Conservation (phyloP, 2,888 invertebrate species). For the Cheilosia vernalis region DNA sequence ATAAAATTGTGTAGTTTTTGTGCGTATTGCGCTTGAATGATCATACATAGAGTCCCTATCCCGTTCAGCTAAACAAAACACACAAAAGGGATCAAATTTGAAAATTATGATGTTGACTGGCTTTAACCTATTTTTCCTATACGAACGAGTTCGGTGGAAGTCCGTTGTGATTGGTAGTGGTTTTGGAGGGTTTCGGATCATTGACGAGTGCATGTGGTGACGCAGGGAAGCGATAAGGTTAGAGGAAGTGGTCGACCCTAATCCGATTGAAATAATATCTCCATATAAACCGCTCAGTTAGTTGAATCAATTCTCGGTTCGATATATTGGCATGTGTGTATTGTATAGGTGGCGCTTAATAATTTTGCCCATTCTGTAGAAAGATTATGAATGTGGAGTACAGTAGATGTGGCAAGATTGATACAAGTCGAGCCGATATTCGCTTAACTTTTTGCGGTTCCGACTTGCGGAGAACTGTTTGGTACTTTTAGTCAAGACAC, state of each 20-base stretch:
- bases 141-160: not conserved
- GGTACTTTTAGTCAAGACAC: no score
- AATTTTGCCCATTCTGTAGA: not conserved
- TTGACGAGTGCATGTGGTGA: slow-evolving; percentile 11
- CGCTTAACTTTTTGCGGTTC: no score
- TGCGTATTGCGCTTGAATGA: slow-evolving; percentile 3
- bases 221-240: slow-evolving; percentile 14
- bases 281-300: slow-evolving; percentile 42
- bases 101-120: slow-evolving; percentile 59
- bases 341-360: not conserved
- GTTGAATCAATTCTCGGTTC: slow-evolving; percentile 56
- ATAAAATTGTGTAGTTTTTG: slow-evolving; percentile 2
- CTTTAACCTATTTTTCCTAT: slow-evolving; percentile 25
- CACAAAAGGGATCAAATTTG: slow-evolving; percentile 40
- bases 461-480: no score
- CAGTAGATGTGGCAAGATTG: not conserved
- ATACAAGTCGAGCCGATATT: no score
- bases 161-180: slow-evolving; percentile 19
- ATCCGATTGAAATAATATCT: slow-evolving; percentile 66
- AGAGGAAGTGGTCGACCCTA: slow-evolving; percentile 47
- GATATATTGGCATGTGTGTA: not conserved
- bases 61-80: slow-evolving; percentile 5
- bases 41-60: not conserved
- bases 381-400: not conserved
- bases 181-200: slow-evolving; percentile 30